Percentiles rank a stretch among this genome's conserved stretches.
Conservation (phyloP, 1,140 invertebrate genomes). For the Brachionus paranguensis region DNA sequence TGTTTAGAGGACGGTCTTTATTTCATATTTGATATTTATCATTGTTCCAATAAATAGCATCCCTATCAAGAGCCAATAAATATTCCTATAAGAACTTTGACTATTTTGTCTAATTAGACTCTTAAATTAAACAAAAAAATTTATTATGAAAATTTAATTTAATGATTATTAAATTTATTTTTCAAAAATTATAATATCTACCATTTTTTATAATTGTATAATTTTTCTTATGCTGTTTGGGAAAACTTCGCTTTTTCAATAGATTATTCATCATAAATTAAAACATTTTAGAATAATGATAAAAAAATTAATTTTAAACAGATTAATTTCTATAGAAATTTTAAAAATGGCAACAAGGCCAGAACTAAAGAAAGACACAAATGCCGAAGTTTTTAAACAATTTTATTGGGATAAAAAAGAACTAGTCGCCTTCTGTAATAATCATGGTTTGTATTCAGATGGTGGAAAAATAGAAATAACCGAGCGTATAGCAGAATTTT, state of each 20-base stretch:
- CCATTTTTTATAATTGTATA: not conserved
- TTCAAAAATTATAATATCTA: not conserved
- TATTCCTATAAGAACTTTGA: too few relatives aligned
- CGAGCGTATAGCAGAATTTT: not conserved
- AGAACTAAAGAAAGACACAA: not conserved
- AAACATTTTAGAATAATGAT: not conserved
- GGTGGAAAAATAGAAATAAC: not conserved
- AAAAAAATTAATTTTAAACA: not conserved
- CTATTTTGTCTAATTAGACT: not conserved
- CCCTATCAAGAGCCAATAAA: too few relatives aligned
- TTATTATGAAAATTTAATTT: not conserved
- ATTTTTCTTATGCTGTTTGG: not conserved
- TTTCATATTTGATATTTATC: too few relatives aligned
- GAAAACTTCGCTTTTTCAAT: not conserved
- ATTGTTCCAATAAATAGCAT: too few relatives aligned
- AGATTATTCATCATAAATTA: not conserved
- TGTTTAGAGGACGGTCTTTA: too few relatives aligned
- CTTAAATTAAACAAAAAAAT: not conserved
- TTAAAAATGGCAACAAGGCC: not conserved
- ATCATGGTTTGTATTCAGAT: not conserved
- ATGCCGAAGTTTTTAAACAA: not conserved
- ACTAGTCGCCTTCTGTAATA: not conserved
- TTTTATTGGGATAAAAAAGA: slow-evolving; percentile 12
- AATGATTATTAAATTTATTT: not conserved
- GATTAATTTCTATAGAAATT: not conserved